These are phyloP conservation scores for Megalopta genalis DNA, from an alignment of 1,140 invertebrate genomes.

Conservation along the genomic window DNA sequence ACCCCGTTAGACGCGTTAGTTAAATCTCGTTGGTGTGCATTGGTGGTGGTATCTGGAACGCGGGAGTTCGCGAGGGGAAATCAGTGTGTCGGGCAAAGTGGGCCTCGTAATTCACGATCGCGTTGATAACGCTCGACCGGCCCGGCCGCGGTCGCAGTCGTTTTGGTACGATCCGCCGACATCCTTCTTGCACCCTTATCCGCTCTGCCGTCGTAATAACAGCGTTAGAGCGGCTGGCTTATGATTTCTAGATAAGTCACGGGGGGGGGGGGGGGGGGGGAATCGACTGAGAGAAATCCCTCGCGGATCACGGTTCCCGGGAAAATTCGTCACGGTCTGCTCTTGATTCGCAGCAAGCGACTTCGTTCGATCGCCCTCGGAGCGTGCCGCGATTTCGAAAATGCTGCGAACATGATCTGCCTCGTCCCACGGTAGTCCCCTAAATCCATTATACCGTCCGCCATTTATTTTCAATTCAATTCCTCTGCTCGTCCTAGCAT, in stretches of 20 bases:
- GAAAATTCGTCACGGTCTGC: background rate
- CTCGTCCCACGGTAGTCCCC: too few relatives aligned
- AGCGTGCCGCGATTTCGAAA: too few relatives aligned
- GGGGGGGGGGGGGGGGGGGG: background rate
- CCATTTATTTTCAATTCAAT: too few relatives aligned
- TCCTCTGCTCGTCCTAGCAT: too few relatives aligned
- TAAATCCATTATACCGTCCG: too few relatives aligned
- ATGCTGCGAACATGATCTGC: too few relatives aligned
- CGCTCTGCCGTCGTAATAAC: slow-evolving; percentile 11
- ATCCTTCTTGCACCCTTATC: slow-evolving; percentile 16
- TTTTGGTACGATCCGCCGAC: slow-evolving; percentile 1
- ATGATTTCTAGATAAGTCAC: slow-evolving; percentile 25
- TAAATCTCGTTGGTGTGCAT: slow-evolving; percentile 27
- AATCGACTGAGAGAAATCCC: background rate
- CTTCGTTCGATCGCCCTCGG: too few relatives aligned
- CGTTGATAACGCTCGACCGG: slow-evolving; percentile 23
- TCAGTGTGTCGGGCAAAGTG: slow-evolving; percentile 40
- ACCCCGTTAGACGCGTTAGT: slow-evolving; percentile 4
- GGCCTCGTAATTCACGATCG: slow-evolving; percentile 45
- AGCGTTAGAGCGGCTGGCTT: background rate
- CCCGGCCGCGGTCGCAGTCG: too few relatives aligned
- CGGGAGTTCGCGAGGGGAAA: slow-evolving; percentile 36
- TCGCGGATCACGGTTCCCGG: background rate
- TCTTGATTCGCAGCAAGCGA: too few relatives aligned
- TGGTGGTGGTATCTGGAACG: slow-evolving; percentile 34